Conservation (phyloP, 2,888 invertebrate species). For the Dicyrtomina minuta region DNA sequence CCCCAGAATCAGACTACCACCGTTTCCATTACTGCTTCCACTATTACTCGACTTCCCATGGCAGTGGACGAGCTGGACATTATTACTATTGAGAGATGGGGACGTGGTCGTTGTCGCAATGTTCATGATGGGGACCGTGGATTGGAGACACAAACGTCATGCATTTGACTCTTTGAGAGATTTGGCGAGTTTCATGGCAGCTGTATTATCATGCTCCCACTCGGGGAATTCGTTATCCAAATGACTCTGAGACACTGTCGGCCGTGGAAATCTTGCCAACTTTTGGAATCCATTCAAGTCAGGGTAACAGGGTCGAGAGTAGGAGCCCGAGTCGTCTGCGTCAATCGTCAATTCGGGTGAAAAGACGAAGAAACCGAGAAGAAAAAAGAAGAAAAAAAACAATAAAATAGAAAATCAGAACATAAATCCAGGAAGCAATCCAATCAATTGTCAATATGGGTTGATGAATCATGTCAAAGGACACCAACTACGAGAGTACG, state of each 20-base stretch:
- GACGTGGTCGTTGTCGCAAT: slow-evolving; percentile 28
- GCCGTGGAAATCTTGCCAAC: slow-evolving; percentile 47
- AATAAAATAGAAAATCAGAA: slow-evolving; percentile 25
- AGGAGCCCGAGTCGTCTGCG: slow-evolving; percentile 45
- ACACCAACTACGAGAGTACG: too few relatives aligned
- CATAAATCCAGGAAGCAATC: slow-evolving; percentile 29
- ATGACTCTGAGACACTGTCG: slow-evolving; percentile 49
- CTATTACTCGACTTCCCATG: background rate
- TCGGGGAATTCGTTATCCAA: slow-evolving; percentile 52
- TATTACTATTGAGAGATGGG: slow-evolving; percentile 33
- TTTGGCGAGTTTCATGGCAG: slow-evolving; percentile 51
- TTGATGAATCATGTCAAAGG: slow-evolving; percentile 26
- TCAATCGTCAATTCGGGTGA: slow-evolving; percentile 4
- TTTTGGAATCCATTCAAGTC: slow-evolving; percentile 52
- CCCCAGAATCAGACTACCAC: too few relatives aligned
- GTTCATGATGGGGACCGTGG: slow-evolving; percentile 21
- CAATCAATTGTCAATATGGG: slow-evolving; percentile 26
- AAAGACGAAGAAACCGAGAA: background rate
- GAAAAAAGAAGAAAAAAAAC: background rate
- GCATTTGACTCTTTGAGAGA: slow-evolving; percentile 53
- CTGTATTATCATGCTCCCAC: slow-evolving; percentile 48
- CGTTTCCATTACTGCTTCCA: background rate
- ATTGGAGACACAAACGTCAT: slow-evolving; percentile 43
- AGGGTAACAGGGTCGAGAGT: slow-evolving; percentile 46
- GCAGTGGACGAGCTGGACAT: background rate